Evolutionary conservation across 2,797 vertebrate genomes (phyloP), one percentile per base, ranked within the genome.

Genomic region (Natrix natrix): DNA sequence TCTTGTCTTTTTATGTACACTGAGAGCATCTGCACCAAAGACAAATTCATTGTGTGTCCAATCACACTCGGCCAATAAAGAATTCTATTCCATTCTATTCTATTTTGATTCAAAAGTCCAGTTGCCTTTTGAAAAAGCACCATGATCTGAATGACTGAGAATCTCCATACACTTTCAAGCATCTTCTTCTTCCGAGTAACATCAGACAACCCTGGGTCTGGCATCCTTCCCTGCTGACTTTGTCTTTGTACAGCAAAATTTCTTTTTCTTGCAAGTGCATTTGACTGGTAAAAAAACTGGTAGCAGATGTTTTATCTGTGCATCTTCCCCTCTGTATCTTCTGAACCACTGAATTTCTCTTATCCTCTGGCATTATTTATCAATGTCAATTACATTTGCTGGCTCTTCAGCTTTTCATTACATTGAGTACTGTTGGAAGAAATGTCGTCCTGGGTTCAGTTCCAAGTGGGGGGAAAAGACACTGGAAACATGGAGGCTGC

Each of bases 401-500:
- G 95, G 95, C 89, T 95, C 91, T 95, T 95, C 94, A 94, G 93
- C 69, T 37, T 96, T 97, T 96, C 96, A 96, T 96, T 97, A 95
- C 90, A 74, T 88, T 24, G 92, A 94, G 60, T 28, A 96, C 96
- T 48, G 48, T 48, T 48, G 48, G 48, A 48, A 48, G 48, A 48
- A 48, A 48, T 48, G 48, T 48, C 48, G 3, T 3, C 5, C 48
- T 5, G 48, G 48, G 48, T 48, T 48, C 48, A 52, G 48, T 52
- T 52, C 48, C 48, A 52, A 52, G 48, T 52, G 48, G 48, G 5
- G 48, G 48, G 5, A 52, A 52, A 52, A 52, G 48, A 52, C 48
- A 7, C 48, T 52, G 48, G 48, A 52, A 52, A 52, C 48, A 7
- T 52, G 48, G 48, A 5, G 48, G 48, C 48, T 52, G 48, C 5